Base-by-base conservation (phyloP, 1,140 invertebrate species). In the Aphaenogaster rudis region DNA sequence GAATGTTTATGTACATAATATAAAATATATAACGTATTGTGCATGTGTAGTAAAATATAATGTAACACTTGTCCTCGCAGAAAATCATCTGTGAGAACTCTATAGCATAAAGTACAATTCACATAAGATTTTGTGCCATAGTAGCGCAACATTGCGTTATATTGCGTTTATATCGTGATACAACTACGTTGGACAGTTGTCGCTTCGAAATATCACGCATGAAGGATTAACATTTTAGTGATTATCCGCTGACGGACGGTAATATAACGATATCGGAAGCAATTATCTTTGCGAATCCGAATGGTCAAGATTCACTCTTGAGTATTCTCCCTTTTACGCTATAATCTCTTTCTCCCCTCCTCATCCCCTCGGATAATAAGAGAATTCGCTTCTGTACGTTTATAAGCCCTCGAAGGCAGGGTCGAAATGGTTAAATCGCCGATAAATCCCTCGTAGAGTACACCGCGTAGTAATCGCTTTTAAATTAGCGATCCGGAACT, bases 401-500 rank as follows among this genome's bases (percentile, higher is more conserved):
- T 42, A 81, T 59, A 45, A 71, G 45, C 6, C 48, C 52, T 13
- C 17, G 17, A 36, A 13, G 17, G 52, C 11, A 82, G 6, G 6
- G 7, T 72, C 15, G 52, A 59, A 82, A 72, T 54, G 28, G 42
- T 72, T 82, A 72, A 80, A 82, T 82, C 13, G 54, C 50, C 67
- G 80, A 82, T 82, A 74, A 74, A 82, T 82, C 80, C 28, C 7
- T 61, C 42, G 17, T 71, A n/a, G 67, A 74, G 17, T 74, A 28
- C 7, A 42, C 13, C 57, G 67, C 28, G 8, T 15, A 28, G 42
- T 63, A 63, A 76, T 76, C 54, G 69, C 54, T 84, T 84, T 84
- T 84, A 84, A 84, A 84, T 84, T 84, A 76, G 42, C 45, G 13
- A 50, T 74, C 80, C 80, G 69, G 69, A 84, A 84, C 54, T 76